phyloP scores from a whole-genome alignment of 2,797 vertebrate genomes.

The Peromyscus eremicus region DNA sequence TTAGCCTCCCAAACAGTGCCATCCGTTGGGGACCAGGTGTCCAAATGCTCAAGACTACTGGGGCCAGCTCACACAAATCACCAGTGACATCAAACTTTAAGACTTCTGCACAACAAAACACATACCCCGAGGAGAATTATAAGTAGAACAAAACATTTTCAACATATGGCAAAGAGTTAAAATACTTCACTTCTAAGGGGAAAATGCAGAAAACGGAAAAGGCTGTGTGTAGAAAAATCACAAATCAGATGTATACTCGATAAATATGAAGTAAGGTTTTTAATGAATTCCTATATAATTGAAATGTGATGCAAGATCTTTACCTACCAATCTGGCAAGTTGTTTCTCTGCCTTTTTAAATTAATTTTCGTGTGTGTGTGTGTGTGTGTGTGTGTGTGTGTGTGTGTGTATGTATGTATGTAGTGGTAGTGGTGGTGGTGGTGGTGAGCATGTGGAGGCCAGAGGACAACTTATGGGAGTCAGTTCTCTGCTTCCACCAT shows the following conservation, averaged over 20 bases:
- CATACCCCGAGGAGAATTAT: background rate
- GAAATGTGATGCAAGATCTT: slow-evolving; percentile 32
- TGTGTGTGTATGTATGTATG: no score
- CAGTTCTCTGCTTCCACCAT: background rate
- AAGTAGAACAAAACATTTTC: slow-evolving; percentile 4
- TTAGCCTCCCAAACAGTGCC: background rate
- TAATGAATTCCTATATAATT: no score
- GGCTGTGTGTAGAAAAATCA: background rate
- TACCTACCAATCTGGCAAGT: background rate
- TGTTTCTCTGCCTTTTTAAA: slow-evolving; percentile 1
- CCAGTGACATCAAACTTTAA: slow-evolving; percentile 21
- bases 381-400: no score
- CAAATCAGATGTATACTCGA: slow-evolving; percentile 10
- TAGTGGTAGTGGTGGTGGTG: no score
- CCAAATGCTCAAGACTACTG: background rate
- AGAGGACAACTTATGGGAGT: background rate
- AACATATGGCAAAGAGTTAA: background rate
- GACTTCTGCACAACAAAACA: slow-evolving; percentile 10
- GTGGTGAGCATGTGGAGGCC: background rate
- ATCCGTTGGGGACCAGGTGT: background rate
- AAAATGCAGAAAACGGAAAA: slow-evolving; percentile 34
- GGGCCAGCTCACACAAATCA: background rate
- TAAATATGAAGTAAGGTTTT: background rate
- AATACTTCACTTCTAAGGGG: slow-evolving; percentile 18
- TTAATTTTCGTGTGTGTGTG: background rate